Evolutionary conservation across 2,888 invertebrate species (phyloP), one percentile per base, ranked within the genome.

Genomic region (Eumacrocentrus americanus): DNA sequence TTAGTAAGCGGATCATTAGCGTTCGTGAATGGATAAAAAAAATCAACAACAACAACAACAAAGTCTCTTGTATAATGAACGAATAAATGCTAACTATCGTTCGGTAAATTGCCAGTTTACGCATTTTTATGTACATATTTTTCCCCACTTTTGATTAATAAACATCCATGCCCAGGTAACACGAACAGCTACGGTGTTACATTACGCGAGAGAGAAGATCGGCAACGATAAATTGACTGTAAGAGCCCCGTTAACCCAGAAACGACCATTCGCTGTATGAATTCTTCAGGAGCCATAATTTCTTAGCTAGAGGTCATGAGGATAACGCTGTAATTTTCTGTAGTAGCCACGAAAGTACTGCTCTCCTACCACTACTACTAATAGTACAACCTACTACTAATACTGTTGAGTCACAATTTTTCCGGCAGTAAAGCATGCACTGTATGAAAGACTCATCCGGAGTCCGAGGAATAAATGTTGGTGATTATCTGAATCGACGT

Each of bases 61-160:
- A 57, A 73, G 68, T 72, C 71, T 75, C 75, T 77, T 75, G 76
- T 76, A 76, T 72, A 67, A 74, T 73, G 72, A 74, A 77, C 71
- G 72, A 75, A 73, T 73, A 67, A 76, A 76, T 70, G 69, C 69
- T 73, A 74, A 70, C 70, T 76, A 72, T 76, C 72, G 76, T 77
- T 77, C 73, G 70, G 66, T 76, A 75, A 22, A 42, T 57, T 57
- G 35, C 42, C 29, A 34, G 12, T 14, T 23, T 38, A n/a, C 60
- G 52, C 42, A 58, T 52, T 35, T 60, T 54, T 67, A 70, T 69
- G 60, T 70, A 71, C 65, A 71, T 61, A 65, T 25, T 25, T 25
- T 7, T 7, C 22, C 20, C 25, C 16, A 9, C 9, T 29, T 29
- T 29, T 29, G 29, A 29, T 29, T 29, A 29, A 29, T 29, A 29